A percentile compares a stretch with the other conserved stretches of the same genome.
Conservation (phyloP, 2,888 invertebrate genomes). For the Eilema griseolum region DNA sequence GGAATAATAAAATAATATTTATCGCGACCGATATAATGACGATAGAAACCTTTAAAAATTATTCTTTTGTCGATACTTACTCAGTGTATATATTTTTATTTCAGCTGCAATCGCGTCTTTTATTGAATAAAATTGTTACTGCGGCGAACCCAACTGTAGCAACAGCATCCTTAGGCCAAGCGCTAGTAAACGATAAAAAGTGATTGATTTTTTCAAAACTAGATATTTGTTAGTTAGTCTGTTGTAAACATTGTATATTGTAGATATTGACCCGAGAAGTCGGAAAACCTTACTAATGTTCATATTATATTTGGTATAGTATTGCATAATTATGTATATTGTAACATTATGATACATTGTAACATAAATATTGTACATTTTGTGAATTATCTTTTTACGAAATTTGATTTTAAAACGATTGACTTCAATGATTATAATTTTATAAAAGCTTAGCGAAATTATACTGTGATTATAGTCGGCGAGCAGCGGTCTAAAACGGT, state of each 20-base stretch:
- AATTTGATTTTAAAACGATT: not conserved
- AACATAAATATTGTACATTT: not conserved
- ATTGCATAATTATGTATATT: not conserved
- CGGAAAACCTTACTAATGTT: slow-evolving; percentile 18
- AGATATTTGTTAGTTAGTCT: slow-evolving; percentile 15
- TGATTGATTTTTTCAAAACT: slow-evolving; percentile 53
- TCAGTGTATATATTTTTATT: slow-evolving; percentile 10
- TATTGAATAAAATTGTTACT: slow-evolving; percentile 78
- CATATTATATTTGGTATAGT: not conserved
- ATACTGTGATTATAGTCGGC: too few species aligned
- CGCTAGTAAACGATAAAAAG: slow-evolving; percentile 79
- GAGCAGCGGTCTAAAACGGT: too few species aligned
- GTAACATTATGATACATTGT: not conserved
- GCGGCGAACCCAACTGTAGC: slow-evolving; percentile 77
- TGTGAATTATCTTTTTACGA: not conserved
- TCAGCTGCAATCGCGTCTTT: slow-evolving; percentile 74
- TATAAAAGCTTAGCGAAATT: not conserved
- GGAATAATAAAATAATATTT: too few species aligned
- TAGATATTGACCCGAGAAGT: slow-evolving; percentile 28
- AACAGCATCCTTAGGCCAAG: slow-evolving; percentile 79
- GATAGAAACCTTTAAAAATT: too few species aligned
- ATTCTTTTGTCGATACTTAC: not conserved
- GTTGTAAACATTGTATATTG: slow-evolving; percentile 24
- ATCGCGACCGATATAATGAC: too few species aligned
- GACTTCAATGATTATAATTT: not conserved